Base-by-base conservation (phyloP, 2,797 vertebrate species). In the Ambastaia sidthimunki region DNA sequence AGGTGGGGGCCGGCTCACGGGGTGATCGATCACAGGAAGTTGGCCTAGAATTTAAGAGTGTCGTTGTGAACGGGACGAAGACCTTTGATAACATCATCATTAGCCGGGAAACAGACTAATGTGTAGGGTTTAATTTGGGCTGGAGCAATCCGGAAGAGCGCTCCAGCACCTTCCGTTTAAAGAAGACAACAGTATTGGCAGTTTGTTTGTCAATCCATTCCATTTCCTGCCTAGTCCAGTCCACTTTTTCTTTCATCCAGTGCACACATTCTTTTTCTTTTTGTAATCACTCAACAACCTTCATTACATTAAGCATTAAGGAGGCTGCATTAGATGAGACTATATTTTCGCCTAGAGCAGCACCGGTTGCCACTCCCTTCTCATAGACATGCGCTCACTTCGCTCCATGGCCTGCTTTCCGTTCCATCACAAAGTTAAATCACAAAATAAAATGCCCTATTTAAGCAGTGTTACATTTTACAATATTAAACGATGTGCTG, bases 71-170 rank as follows among this genome's bases (percentile, higher is more conserved):
- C 16, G 62, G 62, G 60, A 52, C 54, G 59, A 84, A 81, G 83
- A 81, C 77, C 80, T 81, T 62, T 69, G 83, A 82, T 82, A 79
- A 82, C 76, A 80, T 79, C 76, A 79, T 79, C 69, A 79, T 79
- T 79, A 79, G 59, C 69, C 69, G 25, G 59, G 47, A 79, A 68
- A 55, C 76, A 54, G 76, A 71, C 76, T 60, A 60, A 60, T 60
- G 59, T 60, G 25, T 34, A 15, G 34, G 63, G 63, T 52, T 76
- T 54, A 76, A 68, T 28, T 28, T 47, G 11, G 23, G 21, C 21
- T 0, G 16, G 12, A 76, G 37, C 7, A 18, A 67, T 55, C 31
- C 48, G 16, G 19, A 67, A 75, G 28, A 63, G 48, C 62, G 37
- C 25, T 76, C 13, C 52, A 31, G 74, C 19, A 54, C 31, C 62